phyloP scores from a whole-genome alignment of 1,140 invertebrate species.

The Melipona quadrifasciata region DNA sequence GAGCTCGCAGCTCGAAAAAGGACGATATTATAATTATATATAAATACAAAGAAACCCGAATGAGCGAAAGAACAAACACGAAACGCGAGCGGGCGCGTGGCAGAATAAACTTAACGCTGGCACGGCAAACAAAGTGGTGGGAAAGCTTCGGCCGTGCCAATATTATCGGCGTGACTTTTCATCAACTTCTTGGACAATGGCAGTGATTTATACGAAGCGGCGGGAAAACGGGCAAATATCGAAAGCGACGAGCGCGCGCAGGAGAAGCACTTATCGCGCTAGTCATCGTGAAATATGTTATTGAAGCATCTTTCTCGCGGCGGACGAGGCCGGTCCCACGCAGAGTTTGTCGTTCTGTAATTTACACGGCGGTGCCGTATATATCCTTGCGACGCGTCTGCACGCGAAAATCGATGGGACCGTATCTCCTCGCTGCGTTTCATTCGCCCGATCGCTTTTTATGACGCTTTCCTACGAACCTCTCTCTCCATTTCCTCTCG shows the following conservation, averaged over 20 bases:
- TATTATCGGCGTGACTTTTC: conserved; percentile 59
- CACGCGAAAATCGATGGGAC: conserved; percentile 21
- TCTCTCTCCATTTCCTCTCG: neutral
- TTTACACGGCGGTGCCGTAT: conserved; percentile 7
- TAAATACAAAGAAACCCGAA: too few relatives aligned
- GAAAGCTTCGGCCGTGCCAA: conserved; percentile 40
- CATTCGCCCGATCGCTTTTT: conserved; percentile 1
- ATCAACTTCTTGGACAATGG: conserved; percentile 41
- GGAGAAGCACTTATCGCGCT: conserved; percentile 26
- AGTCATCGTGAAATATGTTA: conserved; percentile 39
- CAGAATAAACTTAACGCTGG: neutral
- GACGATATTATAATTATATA: too few relatives aligned
- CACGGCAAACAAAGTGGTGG: conserved; percentile 1
- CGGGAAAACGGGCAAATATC: neutral
- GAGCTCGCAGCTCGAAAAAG: too few relatives aligned
- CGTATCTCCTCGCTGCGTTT: neutral
- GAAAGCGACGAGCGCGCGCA: neutral
- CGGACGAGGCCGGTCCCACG: neutral
- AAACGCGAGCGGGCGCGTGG: neutral
- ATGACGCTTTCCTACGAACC: neutral
- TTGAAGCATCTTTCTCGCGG: conserved; percentile 7
- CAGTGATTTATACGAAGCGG: conserved; percentile 38
- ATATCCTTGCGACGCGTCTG: conserved; percentile 2
- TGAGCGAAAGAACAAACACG: neutral
- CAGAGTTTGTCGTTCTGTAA: conserved; percentile 26